Evolutionary conservation across 2,113 vertebrate species (phyloP).

Genomic region (Neofelis nebulosa): DNA sequence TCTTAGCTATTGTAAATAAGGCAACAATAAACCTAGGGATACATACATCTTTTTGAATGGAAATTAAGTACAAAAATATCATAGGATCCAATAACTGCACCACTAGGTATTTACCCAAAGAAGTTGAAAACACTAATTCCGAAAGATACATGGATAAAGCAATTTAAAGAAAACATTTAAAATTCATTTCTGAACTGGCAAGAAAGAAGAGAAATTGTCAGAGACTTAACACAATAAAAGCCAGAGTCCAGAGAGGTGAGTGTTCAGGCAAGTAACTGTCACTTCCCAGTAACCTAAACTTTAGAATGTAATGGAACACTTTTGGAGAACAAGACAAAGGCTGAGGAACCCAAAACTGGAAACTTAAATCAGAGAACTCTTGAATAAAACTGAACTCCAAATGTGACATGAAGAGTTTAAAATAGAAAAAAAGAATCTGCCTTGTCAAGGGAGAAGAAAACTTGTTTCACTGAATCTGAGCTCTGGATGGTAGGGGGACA

Average conservation of each 20-base stretch:
- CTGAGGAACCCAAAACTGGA: neutral
- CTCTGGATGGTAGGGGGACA: neutral
- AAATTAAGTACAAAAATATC: neutral
- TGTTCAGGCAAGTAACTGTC: neutral
- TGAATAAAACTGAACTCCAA: neutral
- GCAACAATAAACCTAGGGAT: neutral
- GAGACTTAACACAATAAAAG: neutral
- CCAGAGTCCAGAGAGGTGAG: neutral
- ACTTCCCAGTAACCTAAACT: neutral
- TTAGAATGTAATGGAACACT: neutral
- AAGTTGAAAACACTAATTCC: neutral
- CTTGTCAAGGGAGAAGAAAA: neutral
- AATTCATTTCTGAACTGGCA: neutral
- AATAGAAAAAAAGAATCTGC: neutral
- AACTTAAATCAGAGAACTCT: neutral
- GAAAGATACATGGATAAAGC: neutral
- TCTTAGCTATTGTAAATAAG: neutral
- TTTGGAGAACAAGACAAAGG: neutral
- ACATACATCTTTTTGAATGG: neutral
- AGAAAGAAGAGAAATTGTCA: neutral
- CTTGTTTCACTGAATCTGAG: neutral
- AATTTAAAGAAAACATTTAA: neutral
- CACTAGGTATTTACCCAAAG: neutral
- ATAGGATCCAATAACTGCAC: neutral
- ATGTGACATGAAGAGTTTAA: neutral